phyloP scores from a whole-genome alignment of 1,140 invertebrate genomes.

The Drosophila sechellia region DNA sequence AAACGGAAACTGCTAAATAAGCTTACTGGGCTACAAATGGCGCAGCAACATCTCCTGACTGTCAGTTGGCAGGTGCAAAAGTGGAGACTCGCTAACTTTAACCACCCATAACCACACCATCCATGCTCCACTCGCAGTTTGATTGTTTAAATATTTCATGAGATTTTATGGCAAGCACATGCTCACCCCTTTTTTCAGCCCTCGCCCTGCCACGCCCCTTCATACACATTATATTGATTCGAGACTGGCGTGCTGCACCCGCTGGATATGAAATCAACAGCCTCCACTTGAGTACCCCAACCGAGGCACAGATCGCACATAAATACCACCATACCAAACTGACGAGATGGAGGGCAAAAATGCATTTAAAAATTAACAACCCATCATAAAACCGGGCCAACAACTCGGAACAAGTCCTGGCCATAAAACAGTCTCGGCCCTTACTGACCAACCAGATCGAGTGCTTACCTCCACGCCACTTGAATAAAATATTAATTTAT shows the following conservation, averaged over 20 bases:
- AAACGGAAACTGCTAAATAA: constrained; percentile 81
- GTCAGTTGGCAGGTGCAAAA: constrained; percentile 67
- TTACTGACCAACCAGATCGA: not conserved
- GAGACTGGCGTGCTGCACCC: constrained; percentile 34
- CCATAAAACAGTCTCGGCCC: constrained; percentile 58
- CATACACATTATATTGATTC: constrained; percentile 51
- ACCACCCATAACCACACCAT: constrained; percentile 62
- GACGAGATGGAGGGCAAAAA: not conserved
- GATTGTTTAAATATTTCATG: constrained; percentile 80
- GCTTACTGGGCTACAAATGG: constrained; percentile 40
- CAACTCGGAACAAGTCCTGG: constrained; percentile 32
- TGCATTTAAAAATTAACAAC: constrained; percentile 69
- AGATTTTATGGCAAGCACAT: constrained; percentile 55
- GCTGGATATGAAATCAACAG: constrained; percentile 45
- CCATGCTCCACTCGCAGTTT: constrained; percentile 43
- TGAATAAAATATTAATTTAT: constrained; percentile 75
- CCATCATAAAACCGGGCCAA: constrained; percentile 45
- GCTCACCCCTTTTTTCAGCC: constrained; percentile 17
- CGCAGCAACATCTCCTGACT: constrained; percentile 18
- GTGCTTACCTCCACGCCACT: constrained; percentile 12
- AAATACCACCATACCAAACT: constrained; percentile 19
- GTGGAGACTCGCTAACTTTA: constrained; percentile 46
- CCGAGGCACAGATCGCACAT: constrained; percentile 22
- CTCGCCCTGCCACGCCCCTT: not conserved
- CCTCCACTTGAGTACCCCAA: constrained; percentile 36